A percentile compares a stretch with the other conserved stretches of the same genome.
Evolutionary conservation across 2,797 vertebrate species (phyloP).

Genomic region (Pterois miles): DNA sequence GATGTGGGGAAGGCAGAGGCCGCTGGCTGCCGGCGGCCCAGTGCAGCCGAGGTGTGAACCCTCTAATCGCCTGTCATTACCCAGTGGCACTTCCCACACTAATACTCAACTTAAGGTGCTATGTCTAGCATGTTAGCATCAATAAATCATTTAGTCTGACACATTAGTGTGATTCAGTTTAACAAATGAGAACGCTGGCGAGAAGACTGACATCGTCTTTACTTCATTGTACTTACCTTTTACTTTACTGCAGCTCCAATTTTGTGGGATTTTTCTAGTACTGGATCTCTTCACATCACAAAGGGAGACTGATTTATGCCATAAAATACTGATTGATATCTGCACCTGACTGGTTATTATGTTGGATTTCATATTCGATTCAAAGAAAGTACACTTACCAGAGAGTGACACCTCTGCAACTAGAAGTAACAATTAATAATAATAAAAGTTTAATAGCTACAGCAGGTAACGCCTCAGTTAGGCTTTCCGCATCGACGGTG

Average conservation of each 20-base stretch:
- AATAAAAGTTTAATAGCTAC: too few relatives aligned
- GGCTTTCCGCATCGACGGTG: too few relatives aligned
- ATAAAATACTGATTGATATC: too few relatives aligned
- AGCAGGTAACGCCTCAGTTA: too few relatives aligned
- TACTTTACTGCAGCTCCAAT: neutral
- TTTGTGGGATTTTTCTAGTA: neutral
- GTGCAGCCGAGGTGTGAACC: conserved; percentile 63
- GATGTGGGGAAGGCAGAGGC: conserved; percentile 12
- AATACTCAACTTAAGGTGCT: conserved; percentile 28
- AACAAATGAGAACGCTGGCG: conserved; percentile 3
- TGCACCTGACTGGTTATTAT: too few relatives aligned
- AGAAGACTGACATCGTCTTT: neutral
- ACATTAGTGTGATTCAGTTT: conserved; percentile 27
- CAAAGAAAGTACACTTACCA: neutral
- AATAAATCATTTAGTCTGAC: conserved; percentile 53
- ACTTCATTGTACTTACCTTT: neutral
- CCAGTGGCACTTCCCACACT: conserved; percentile 52
- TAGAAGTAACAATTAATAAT: too few relatives aligned
- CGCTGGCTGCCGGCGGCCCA: conserved; percentile 24
- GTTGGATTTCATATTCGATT: conserved; percentile 1
- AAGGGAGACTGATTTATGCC: neutral
- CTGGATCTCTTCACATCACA: neutral
- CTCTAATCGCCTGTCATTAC: conserved; percentile 60
- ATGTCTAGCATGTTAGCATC: conserved; percentile 43
- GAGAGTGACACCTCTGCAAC: too few relatives aligned